A percentile compares a stretch with the other conserved stretches of the same genome.
These are phyloP conservation scores for Drosophila pachea DNA, from an alignment of 1,140 invertebrate genomes.

Conservation along the genomic window DNA sequence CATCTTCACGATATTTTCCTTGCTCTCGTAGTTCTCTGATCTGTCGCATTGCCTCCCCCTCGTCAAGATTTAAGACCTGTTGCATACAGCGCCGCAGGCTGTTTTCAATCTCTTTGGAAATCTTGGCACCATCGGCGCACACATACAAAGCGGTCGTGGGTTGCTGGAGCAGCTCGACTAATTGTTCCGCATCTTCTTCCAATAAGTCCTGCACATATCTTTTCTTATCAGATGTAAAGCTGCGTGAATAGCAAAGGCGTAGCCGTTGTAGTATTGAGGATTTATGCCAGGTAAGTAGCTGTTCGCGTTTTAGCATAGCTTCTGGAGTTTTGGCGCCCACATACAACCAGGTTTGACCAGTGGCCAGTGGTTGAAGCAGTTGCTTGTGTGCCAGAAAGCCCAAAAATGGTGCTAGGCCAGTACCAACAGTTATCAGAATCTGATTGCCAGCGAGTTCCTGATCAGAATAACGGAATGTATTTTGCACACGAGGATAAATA, in stretches of 20 bases:
- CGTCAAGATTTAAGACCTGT: slow-evolving; percentile 73
- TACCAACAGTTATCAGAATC: slow-evolving; percentile 90
- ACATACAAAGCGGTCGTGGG: slow-evolving; percentile 83
- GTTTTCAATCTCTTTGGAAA: slow-evolving; percentile 85
- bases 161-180: slow-evolving; percentile 82
- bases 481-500: slow-evolving; percentile 84
- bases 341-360: slow-evolving; percentile 83
- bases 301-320: slow-evolving; percentile 77
- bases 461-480: slow-evolving; percentile 80
- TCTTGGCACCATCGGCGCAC: slow-evolving; percentile 88
- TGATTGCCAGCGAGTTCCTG: slow-evolving; percentile 81
- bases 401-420: slow-evolving; percentile 90
- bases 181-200: slow-evolving; percentile 79
- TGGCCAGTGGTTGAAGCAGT: slow-evolving; percentile 41
- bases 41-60: slow-evolving; percentile 75
- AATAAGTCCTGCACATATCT: slow-evolving; percentile 84
- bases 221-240: slow-evolving; percentile 78
- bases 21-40: slow-evolving; percentile 79
- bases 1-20: slow-evolving; percentile 81
- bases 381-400: slow-evolving; percentile 83
- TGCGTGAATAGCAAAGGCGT: slow-evolving; percentile 82
- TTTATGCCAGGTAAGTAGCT: slow-evolving; percentile 77
- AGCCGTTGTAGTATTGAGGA: slow-evolving; percentile 81
- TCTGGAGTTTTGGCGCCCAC: slow-evolving; percentile 86
- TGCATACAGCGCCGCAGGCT: slow-evolving; percentile 81